A percentile compares a stretch with the other conserved stretches of the same genome.
Conservation (phyloP, 2,888 invertebrate genomes). For the Belgica antarctica region DNA sequence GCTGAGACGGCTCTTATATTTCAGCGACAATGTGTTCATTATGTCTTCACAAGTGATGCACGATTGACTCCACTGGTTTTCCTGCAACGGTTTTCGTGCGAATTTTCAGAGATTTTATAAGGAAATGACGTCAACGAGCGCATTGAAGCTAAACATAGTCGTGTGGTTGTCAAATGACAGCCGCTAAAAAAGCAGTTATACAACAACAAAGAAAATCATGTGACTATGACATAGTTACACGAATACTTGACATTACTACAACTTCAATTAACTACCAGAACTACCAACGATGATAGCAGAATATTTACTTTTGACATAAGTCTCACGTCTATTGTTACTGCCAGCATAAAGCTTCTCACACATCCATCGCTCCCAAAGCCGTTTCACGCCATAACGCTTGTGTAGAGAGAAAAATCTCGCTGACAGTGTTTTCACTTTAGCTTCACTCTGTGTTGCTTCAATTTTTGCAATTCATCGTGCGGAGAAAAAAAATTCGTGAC, state of each 20-base stretch:
- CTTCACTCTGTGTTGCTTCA: background rate
- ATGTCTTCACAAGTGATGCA: slow-evolving; percentile 28
- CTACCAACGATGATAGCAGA: background rate
- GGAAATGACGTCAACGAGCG: too few species aligned
- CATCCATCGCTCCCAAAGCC: background rate
- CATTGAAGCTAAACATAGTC: too few species aligned
- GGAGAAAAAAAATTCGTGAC: background rate
- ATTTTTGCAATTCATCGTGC: too few species aligned
- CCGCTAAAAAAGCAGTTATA: too few species aligned
- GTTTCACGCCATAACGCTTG: too few species aligned
- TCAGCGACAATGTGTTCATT: slow-evolving; percentile 30
- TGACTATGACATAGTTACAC: too few species aligned
- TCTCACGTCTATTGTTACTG: slow-evolving; percentile 2
- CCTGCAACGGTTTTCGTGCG: background rate
- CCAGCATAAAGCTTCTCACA: too few species aligned
- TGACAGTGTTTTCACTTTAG: background rate
- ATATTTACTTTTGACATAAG: background rate
- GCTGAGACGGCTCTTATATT: background rate
- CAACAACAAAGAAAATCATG: too few species aligned
- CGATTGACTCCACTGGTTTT: slow-evolving; percentile 2
- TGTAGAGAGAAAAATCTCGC: background rate
- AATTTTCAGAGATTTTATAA: background rate
- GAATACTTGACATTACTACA: too few species aligned
- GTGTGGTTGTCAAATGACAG: too few species aligned
- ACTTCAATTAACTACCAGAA: too few species aligned